Base-by-base conservation (phyloP, 2,888 invertebrate genomes). In the Candidula unifasciata region DNA sequence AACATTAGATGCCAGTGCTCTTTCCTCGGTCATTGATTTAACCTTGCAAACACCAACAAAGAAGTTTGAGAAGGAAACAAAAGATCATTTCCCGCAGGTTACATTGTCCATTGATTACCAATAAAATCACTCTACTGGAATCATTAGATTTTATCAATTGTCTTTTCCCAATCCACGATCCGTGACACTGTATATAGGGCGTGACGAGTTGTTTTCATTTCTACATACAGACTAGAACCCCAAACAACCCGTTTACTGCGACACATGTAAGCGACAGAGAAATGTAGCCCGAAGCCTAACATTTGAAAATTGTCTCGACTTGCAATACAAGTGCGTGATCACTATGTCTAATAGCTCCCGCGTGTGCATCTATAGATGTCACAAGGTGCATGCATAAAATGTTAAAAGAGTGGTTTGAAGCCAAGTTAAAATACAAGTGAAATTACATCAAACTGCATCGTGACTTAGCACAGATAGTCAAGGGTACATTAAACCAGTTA, bases 1-100 rank as follows among this genome's bases (percentile, higher is more conserved):
- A 77, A 77, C 2, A 77, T 77, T 60, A 60, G 60, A 21, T 24
- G 54, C 54, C 35, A 77, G 77, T 77, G 60, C 77, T 77, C 77
- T 60, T 60, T 77, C 60, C 33, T 35, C 33, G 60, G 21, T 10
- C 33, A 77, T 21, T 30, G 60, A 77, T 77, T 77, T 18, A 3
- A 24, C 30, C 8, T 77, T 18, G 33, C 1, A 18, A 35, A 3
- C 10, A 77, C 21, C 24, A 18, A 77, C 35, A 77, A 57, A 60
- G 60, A 60, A 10, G 30, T 60, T 30, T 10, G 35, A 16, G 0
- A 1, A 2, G 2, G 57, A 5, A 77, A 57, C 35, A 77, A 77
- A 77, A 16, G 33, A 18, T 35, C 21, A 57, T 3, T 77, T 10
- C 2, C 0, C 30, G 10, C 10, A 77, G 77, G 24, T 33, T 24